Evolutionary conservation across 2,888 invertebrate genomes (phyloP), one percentile per base, ranked within the genome.

Genomic region (Chalcis sispes): DNA sequence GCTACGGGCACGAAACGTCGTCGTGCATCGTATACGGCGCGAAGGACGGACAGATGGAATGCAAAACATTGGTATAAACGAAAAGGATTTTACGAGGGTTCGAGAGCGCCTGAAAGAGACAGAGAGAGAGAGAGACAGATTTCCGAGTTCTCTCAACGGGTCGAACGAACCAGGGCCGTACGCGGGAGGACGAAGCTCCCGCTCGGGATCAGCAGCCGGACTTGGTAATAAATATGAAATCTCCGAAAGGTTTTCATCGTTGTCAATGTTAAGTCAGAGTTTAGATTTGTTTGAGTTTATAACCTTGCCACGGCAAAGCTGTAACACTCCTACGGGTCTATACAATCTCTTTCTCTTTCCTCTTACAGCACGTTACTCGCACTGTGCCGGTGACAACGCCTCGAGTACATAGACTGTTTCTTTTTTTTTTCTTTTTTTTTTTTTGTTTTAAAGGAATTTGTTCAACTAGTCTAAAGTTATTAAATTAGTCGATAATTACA

Each of bases 151-250:
- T n/a, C n/a, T n/a, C n/a, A n/a, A 15, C 42, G 15, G 2, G 42
- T 42, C 32, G 32, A 8, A 32, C 32, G 3, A 5, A 5, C 32
- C 8, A 5, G 5, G 32, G 3, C 8, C 32, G 32, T 8, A 32
- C 8, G 32, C 32, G 8, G 3, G 5, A 3, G 8, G 5, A 32
- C 32, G 5, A 32, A 3, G 32, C 32, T 5, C 3, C 32, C 61
- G 42, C 54, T 20, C 20, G 2, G 56, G 42, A 25, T 42, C n/a
- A 8, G 5, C 5, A 8, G 25, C 10, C 27, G 2, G n/a, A 18
- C 77, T 62, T 29, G 70, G 77, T 15, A 78, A 79, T 82, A 82
- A 82, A 82, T 82, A 80, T 80, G 81, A 77, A 81, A 82, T 82
- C 10, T 36, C 80, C 75, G 70, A 75, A 15, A 72, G 80, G 80